These are phyloP conservation scores for Perdita meconis DNA, from an alignment of 2,888 invertebrate genomes.

Conservation along the genomic window DNA sequence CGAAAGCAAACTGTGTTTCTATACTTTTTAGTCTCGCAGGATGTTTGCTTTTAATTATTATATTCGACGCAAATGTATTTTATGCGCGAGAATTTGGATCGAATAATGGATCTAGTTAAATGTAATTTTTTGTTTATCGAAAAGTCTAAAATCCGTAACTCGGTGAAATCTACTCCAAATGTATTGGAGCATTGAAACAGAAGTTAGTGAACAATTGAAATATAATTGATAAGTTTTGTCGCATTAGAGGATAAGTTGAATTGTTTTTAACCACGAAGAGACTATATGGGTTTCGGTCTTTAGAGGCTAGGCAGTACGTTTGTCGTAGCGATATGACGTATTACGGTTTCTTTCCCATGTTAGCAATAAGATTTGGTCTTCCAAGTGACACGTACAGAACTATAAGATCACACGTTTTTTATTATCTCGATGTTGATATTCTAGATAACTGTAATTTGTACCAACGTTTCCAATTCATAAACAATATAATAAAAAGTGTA, in stretches of 20 bases:
- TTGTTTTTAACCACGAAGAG: slow-evolving; percentile 53
- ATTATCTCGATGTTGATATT: slow-evolving; percentile 51
- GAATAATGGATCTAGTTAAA: slow-evolving; percentile 62
- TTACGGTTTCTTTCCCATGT: slow-evolving; percentile 58
- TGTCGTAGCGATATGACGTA: slow-evolving; percentile 53
- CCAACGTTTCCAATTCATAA: slow-evolving; percentile 57
- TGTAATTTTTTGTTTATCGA: slow-evolving; percentile 51
- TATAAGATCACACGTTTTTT: slow-evolving; percentile 28
- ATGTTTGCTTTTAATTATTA: neutral
- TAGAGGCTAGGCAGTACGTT: slow-evolving; percentile 72
- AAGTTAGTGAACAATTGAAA: slow-evolving; percentile 26
- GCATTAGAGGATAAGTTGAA: slow-evolving; percentile 51
- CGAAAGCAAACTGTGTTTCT: neutral
- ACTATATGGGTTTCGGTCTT: slow-evolving; percentile 72
- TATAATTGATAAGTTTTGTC: slow-evolving; percentile 34
- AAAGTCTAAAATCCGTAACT: slow-evolving; percentile 34
- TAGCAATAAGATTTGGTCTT: slow-evolving; percentile 68
- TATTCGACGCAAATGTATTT: neutral
- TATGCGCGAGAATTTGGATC: slow-evolving; percentile 24
- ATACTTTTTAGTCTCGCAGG: neutral
- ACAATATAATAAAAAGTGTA: slow-evolving; percentile 74
- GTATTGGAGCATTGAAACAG: slow-evolving; percentile 30
- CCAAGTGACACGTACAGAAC: slow-evolving; percentile 51
- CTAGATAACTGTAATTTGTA: slow-evolving; percentile 58
- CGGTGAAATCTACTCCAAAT: slow-evolving; percentile 38